These are phyloP conservation scores for Leptinotarsa peninsularis DNA, from an alignment of 2,888 invertebrate species.

Conservation along the genomic window DNA sequence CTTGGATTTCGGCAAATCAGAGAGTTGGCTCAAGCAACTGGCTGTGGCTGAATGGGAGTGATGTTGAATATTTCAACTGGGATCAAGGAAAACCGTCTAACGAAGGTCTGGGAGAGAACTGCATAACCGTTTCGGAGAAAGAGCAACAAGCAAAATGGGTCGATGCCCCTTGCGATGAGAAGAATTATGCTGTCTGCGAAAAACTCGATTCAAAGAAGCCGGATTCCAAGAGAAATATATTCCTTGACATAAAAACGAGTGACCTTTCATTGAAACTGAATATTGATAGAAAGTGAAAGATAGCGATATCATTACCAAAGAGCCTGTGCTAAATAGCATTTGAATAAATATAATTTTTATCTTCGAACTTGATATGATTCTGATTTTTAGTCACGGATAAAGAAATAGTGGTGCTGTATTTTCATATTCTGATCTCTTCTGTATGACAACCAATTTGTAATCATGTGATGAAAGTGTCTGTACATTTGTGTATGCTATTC, in stretches of 20 bases:
- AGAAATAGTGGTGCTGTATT: too few relatives aligned
- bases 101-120: background rate
- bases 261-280: background rate
- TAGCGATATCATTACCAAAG: too few relatives aligned
- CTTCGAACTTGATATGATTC: too few relatives aligned
- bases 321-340: too few relatives aligned
- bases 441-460: too few relatives aligned
- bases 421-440: too few relatives aligned
- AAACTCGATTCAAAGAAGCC: background rate
- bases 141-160: background rate
- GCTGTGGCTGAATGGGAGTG: background rate
- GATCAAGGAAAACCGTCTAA: background rate
- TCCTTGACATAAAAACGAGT: background rate
- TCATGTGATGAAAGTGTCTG: too few relatives aligned
- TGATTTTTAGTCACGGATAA: too few relatives aligned
- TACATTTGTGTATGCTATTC: too few relatives aligned
- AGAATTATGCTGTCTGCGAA: background rate
- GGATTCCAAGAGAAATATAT: background rate
- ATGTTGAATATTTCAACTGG: background rate
- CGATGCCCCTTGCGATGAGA: background rate
- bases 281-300: background rate
- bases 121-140: background rate
- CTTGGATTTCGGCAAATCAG: background rate
- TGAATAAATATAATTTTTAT: too few relatives aligned
- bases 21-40: background rate